Conservation (phyloP, 2,797 vertebrate genomes). For the Helarctos malayanus region DNA sequence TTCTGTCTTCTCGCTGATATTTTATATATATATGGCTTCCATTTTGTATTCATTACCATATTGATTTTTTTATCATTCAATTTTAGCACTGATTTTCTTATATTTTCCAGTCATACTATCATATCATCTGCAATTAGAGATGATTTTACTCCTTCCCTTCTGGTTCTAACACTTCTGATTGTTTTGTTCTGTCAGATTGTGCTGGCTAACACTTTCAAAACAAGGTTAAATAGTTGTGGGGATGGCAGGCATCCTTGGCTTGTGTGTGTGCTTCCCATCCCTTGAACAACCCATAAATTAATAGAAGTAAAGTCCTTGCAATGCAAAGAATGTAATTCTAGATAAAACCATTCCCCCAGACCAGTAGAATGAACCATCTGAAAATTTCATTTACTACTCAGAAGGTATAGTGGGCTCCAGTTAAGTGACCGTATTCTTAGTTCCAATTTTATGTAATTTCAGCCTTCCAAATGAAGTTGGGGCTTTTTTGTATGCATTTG, state of each 20-base stretch:
- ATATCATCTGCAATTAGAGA: neutral
- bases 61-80: neutral
- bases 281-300: neutral
- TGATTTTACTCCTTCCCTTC: neutral
- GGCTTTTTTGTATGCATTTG: neutral
- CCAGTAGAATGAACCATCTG: neutral
- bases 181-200: neutral
- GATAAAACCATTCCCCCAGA: neutral
- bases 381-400: neutral
- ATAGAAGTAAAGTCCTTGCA: neutral
- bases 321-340: neutral
- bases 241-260: neutral
- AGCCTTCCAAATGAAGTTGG: neutral
- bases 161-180: neutral
- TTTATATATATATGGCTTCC: neutral
- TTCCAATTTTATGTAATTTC: neutral
- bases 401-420: neutral
- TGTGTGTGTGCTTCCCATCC: neutral
- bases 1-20: neutral
- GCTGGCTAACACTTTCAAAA: neutral
- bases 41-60: neutral
- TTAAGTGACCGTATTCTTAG: neutral
- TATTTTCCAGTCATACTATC: neutral
- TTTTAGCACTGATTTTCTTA: neutral
- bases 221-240: neutral